Evolutionary conservation across 2,888 invertebrate species (phyloP), one percentile per base, ranked within the genome.

Genomic region (Antheraea yamamai): DNA sequence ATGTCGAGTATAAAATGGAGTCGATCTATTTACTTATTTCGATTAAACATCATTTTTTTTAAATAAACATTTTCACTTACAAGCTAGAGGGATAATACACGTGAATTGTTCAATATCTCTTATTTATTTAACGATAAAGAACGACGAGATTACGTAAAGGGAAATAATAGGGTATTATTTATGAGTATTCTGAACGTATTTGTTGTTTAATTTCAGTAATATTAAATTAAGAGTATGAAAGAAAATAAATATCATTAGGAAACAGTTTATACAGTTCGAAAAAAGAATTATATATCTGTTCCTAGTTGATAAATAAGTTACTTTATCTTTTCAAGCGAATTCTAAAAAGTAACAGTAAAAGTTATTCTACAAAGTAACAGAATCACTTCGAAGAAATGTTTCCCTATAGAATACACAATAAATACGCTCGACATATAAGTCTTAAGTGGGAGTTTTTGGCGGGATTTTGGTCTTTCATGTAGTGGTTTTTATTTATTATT

Each of bases 141-240:
- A 20, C 23, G 23, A n/a, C 61, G 61, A 52, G 68, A 30, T 35
- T 68, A 74, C 52, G n/a, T 74, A 66, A 52, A 51, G 79, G 78
- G 74, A 77, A 76, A 78, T 55, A 55, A 79, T 76, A 76, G 76
- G 71, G 70, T 80, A 76, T 75, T 80, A 66, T 79, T 76, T 73
- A 70, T 77, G 73, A 74, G 74, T 55, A 55, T 55, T 55, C 61
- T 61, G 23, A 61, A 23, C 61, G 30, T 66, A 66, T 66, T 30
- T 30, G 64, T 14, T 30, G 30, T 30, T 64, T 30, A 14, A 26
- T 66, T 47, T 47, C 47, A 47, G 12, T 47, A 2, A 47, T 10
- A 47, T 12, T 47, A 47, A 47, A 47, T 47, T 47, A 47, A 47
- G 47, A 12, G 47, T 12, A 47, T 0, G 12, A 47, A 47, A 47